Percentiles rank a stretch among this genome's conserved stretches.
Conservation (phyloP, 2,888 invertebrate genomes). For the Choreutis nemorana region DNA sequence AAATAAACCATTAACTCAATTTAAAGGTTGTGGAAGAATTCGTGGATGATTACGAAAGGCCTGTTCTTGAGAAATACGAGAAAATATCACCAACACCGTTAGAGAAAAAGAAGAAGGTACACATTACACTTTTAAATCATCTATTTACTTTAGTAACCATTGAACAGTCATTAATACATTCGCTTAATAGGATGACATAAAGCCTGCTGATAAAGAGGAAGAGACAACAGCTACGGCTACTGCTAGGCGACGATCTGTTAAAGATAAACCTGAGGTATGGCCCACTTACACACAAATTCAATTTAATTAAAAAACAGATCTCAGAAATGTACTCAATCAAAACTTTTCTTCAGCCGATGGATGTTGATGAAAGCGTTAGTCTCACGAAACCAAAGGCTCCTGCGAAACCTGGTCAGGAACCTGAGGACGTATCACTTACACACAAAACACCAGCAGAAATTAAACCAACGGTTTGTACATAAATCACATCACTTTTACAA, state of each 20-base stretch:
- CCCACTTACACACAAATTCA: not conserved
- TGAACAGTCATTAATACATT: conserved; percentile 2
- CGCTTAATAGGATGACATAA: not conserved
- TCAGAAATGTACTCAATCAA: not conserved
- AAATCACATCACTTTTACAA: not conserved
- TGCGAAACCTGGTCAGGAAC: conserved; percentile 42
- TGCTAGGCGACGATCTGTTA: conserved; percentile 46
- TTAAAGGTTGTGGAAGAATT: conserved; percentile 56
- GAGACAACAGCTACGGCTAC: conserved; percentile 41
- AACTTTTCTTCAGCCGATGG: conserved; percentile 41
- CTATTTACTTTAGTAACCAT: conserved; percentile 5
- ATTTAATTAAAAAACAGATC: not conserved
- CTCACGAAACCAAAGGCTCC: conserved; percentile 45
- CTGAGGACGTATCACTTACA: conserved; percentile 54
- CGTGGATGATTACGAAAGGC: conserved; percentile 78
- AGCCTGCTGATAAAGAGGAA: conserved; percentile 27
- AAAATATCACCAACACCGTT: conserved; percentile 59
- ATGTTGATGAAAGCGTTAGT: conserved; percentile 54
- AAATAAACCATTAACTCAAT: conserved; percentile 11
- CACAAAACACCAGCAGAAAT: conserved; percentile 58
- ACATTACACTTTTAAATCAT: conserved; percentile 12
- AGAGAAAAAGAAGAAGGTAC: conserved; percentile 63
- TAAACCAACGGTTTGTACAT: conserved; percentile 50
- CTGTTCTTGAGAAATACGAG: conserved; percentile 76
- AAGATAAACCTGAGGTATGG: conserved; percentile 48